Evolutionary conservation across 2,113 vertebrate genomes (phyloP).

Genomic region (Plectropomus leopardus): DNA sequence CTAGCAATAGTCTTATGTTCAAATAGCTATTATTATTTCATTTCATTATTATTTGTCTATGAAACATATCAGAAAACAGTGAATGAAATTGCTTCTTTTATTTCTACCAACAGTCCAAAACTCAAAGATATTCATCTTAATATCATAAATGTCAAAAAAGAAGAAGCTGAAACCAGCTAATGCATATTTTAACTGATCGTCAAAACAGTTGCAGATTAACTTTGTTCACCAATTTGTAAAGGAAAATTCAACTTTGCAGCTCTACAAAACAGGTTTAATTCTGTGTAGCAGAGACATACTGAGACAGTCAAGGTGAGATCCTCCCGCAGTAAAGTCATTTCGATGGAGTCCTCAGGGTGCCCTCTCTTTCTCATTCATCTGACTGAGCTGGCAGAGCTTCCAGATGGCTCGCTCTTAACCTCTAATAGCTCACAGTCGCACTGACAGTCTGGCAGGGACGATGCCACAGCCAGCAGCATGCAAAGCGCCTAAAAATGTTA

Average conservation of each 20-base stretch:
- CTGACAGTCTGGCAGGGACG: not conserved
- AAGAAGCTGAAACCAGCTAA: not conserved
- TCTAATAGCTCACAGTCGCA: constrained; percentile 7
- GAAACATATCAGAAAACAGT: not conserved
- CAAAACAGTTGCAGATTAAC: not conserved
- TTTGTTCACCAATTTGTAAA: not conserved
- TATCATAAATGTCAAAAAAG: not conserved
- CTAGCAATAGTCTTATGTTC: not conserved
- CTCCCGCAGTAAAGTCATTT: not conserved
- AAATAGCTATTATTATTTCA: not conserved
- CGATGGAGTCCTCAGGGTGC: constrained; percentile 7
- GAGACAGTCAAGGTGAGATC: not conserved
- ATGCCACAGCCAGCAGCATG: not conserved
- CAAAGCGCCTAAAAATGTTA: not conserved
- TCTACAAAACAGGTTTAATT: not conserved
- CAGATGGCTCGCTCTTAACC: not conserved
- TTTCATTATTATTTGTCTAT: not conserved
- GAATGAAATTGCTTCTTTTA: not conserved
- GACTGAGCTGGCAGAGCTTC: constrained; percentile 14
- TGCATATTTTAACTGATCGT: not conserved
- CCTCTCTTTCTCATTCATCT: constrained; percentile 7
- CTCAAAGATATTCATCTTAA: not conserved
- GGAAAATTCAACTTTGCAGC: not conserved
- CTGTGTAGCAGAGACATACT: not conserved
- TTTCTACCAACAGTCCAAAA: not conserved